Conservation (phyloP, 2,113 vertebrate species). For the Isurus oxyrinchus region DNA sequence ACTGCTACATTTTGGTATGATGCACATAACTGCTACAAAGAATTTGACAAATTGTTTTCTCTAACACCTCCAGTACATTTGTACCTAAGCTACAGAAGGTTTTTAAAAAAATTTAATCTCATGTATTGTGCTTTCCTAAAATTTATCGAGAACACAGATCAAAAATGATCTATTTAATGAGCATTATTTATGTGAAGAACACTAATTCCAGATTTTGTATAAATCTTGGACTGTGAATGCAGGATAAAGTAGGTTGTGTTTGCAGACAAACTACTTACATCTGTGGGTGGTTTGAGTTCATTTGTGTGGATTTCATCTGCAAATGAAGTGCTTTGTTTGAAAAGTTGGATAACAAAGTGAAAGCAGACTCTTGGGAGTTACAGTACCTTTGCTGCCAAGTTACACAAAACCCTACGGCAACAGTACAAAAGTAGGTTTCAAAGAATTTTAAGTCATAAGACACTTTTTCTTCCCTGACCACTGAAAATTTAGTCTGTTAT, state of each 20-base stretch:
- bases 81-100: neutral
- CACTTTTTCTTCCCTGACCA: neutral
- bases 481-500: conserved; percentile 1
- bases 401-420: neutral
- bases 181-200: neutral
- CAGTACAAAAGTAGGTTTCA: neutral
- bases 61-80: neutral
- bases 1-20: too few species aligned
- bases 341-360: conserved; percentile 33
- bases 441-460: neutral
- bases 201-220: neutral
- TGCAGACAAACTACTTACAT: neutral
- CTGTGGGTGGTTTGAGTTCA: conserved; percentile 36
- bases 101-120: neutral
- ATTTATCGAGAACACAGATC: neutral
- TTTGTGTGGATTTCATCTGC: conserved; percentile 20
- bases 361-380: neutral
- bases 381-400: neutral
- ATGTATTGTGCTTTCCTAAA: neutral
- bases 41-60: conserved; percentile 7
- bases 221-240: neutral
- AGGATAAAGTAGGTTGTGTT: neutral
- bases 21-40: neutral
- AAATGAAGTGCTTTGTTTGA: conserved; percentile 38
- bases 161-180: conserved; percentile 5